Evolutionary conservation across 2,113 vertebrate species (phyloP).

Genomic region (Myotis brandtii): DNA sequence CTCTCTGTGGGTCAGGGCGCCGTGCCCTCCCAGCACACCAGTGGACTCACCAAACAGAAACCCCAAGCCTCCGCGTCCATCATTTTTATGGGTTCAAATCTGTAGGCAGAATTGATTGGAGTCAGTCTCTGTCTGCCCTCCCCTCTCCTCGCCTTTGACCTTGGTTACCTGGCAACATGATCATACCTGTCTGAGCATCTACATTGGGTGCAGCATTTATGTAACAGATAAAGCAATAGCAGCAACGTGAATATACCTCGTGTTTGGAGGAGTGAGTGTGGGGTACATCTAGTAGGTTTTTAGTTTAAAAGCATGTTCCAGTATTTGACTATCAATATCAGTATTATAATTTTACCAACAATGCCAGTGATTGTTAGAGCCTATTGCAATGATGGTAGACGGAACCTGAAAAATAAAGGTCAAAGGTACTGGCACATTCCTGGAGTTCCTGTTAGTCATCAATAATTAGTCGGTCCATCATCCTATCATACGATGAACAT

Average conservation of each 20-base stretch:
- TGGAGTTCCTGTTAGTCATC: neutral
- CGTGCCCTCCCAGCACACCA: neutral
- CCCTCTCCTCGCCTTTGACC: neutral
- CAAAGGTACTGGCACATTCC: neutral
- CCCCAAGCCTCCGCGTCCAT: neutral
- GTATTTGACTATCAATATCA: neutral
- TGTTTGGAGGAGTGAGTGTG: neutral
- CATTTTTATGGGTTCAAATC: too few species aligned
- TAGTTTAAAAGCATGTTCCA: neutral
- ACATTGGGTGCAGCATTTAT: neutral
- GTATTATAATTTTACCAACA: neutral
- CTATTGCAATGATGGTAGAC: neutral
- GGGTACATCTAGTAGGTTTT: neutral
- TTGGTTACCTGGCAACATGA: neutral
- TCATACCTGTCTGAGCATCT: neutral
- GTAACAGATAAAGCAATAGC: neutral
- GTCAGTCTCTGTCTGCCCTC: neutral
- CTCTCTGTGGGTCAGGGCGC: too few species aligned
- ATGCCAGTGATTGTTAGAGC: neutral
- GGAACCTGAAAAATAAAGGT: neutral
- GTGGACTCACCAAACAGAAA: neutral
- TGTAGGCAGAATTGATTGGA: neutral
- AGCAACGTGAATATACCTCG: neutral
- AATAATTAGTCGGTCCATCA: neutral
- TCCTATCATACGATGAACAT: neutral